A percentile compares a stretch with the other conserved stretches of the same genome.
phyloP scores from a whole-genome alignment of 1,140 invertebrate species.

The Drosophila seguyi region DNA sequence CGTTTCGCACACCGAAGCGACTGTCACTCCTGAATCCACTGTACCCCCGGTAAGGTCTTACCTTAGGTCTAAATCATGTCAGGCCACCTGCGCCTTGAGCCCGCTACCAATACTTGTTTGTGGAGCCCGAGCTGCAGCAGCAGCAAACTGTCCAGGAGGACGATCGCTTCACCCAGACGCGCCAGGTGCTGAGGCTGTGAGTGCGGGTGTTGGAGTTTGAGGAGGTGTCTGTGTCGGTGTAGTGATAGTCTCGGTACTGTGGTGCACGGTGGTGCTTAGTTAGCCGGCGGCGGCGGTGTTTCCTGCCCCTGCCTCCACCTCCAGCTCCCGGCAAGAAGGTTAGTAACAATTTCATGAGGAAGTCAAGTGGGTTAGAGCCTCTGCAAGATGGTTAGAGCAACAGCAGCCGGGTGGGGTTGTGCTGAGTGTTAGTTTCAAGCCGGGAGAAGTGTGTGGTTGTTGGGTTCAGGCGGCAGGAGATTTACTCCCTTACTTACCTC shows the following conservation, averaged over 20 bases:
- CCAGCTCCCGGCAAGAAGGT: slow-evolving; percentile 64
- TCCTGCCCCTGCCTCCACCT: slow-evolving; percentile 30
- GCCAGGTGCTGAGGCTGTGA: slow-evolving; percentile 22
- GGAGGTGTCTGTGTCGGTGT: slow-evolving; percentile 64
- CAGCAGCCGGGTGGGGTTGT: slow-evolving; percentile 37
- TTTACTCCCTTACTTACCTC: slow-evolving; percentile 59
- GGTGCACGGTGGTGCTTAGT: slow-evolving; percentile 51
- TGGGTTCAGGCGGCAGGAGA: background rate
- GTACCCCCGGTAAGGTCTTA: slow-evolving; percentile 43
- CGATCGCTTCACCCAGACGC: slow-evolving; percentile 35
- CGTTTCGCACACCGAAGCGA: background rate
- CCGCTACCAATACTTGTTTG: slow-evolving; percentile 70
- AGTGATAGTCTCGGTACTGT: slow-evolving; percentile 70
- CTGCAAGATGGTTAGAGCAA: slow-evolving; percentile 70
- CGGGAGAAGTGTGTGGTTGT: slow-evolving; percentile 14
- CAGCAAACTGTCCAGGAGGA: slow-evolving; percentile 67
- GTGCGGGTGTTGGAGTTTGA: slow-evolving; percentile 18
- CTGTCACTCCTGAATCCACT: slow-evolving; percentile 6
- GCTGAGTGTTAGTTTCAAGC: slow-evolving; percentile 61
- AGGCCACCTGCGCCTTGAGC: slow-evolving; percentile 38
- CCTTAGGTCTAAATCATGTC: slow-evolving; percentile 72
- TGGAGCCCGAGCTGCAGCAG: slow-evolving; percentile 51
- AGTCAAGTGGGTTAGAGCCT: slow-evolving; percentile 73
- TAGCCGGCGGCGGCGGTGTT: slow-evolving; percentile 28
- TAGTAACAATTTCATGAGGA: slow-evolving; percentile 83